phyloP scores from a whole-genome alignment of 2,113 vertebrate genomes.

The Clarias batrachus region DNA sequence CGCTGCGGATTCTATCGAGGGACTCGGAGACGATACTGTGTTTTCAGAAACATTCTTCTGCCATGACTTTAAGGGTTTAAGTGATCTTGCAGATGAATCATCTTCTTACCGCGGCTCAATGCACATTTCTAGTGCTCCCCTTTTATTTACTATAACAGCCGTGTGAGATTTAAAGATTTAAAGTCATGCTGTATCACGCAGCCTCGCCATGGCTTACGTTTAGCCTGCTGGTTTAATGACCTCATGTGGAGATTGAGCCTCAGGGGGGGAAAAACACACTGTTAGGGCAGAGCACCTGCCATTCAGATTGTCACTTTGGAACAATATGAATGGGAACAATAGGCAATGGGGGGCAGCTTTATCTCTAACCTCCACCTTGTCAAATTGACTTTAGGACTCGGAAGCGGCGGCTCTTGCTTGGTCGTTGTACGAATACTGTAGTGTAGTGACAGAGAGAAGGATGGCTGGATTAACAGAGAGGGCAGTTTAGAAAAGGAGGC shows the following conservation, averaged over 20 bases:
- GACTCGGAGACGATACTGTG: conserved; percentile 19
- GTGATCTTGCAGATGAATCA: conserved; percentile 32
- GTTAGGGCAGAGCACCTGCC: conserved; percentile 66
- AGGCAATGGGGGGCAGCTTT: conserved; percentile 57
- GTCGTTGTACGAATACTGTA: conserved; percentile 57
- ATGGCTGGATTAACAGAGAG: conserved; percentile 32
- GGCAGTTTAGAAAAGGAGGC: conserved; percentile 21
- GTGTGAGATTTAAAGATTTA: conserved; percentile 41
- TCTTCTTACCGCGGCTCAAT: conserved; percentile 43
- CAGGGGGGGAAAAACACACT: conserved; percentile 47
- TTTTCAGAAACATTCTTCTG: conserved; percentile 47
- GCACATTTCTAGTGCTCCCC: conserved; percentile 30
- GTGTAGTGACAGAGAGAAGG: conserved; percentile 52
- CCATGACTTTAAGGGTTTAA: conserved; percentile 19
- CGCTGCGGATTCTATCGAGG: conserved; percentile 54
- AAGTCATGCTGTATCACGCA: conserved; percentile 39
- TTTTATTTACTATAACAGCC: conserved; percentile 45
- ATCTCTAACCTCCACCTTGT: conserved; percentile 64
- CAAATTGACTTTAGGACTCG: conserved; percentile 50
- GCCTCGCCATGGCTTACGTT: conserved; percentile 40
- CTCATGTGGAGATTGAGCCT: conserved; percentile 34
- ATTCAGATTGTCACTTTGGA: conserved; percentile 63
- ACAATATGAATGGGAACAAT: conserved; percentile 61
- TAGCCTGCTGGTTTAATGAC: conserved; percentile 56
- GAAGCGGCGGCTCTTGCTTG: conserved; percentile 38